phyloP scores from a whole-genome alignment of 2,888 invertebrate species.

The Helobdella robusta region DNA sequence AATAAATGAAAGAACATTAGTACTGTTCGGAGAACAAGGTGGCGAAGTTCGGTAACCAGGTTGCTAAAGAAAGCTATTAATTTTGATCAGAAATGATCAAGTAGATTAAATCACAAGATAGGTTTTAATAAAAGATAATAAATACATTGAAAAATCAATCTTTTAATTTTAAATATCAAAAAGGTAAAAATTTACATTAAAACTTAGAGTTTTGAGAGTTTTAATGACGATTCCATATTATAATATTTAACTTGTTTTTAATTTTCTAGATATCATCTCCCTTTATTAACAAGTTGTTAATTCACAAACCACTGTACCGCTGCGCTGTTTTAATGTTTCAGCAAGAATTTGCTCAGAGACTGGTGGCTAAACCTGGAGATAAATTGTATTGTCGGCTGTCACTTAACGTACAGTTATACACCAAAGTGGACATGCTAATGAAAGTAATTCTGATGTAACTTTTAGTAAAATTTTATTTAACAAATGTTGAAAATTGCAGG shows the following conservation, averaged over 20 bases:
- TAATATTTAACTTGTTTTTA: not conserved
- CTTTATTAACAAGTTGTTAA: constrained; percentile 80
- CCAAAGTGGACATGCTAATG: constrained; percentile 88
- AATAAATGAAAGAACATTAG: too few relatives aligned
- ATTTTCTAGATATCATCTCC: constrained; percentile 61
- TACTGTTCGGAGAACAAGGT: too few relatives aligned
- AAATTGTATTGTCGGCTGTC: constrained; percentile 91
- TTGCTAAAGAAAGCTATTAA: too few relatives aligned
- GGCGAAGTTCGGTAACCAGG: too few relatives aligned
- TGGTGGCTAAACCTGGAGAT: constrained; percentile 92
- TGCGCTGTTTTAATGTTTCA: constrained; percentile 99
- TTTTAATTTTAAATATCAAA: too few relatives aligned
- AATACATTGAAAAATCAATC: too few relatives aligned
- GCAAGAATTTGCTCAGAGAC: constrained; percentile 88
- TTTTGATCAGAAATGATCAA: too few relatives aligned
- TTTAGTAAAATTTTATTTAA: not conserved
- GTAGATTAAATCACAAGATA: too few relatives aligned
- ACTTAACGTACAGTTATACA: constrained; percentile 86
- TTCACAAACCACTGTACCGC: constrained; percentile 61
- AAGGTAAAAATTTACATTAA: too few relatives aligned
- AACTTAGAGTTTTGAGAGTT: too few relatives aligned
- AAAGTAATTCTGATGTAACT: constrained; percentile 58
- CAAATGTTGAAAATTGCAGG: constrained; percentile 52
- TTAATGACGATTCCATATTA: not conserved
- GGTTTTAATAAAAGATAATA: too few relatives aligned